These are phyloP conservation scores for Tinea semifulvella DNA, from an alignment of 2,888 invertebrate genomes.

Conservation along the genomic window DNA sequence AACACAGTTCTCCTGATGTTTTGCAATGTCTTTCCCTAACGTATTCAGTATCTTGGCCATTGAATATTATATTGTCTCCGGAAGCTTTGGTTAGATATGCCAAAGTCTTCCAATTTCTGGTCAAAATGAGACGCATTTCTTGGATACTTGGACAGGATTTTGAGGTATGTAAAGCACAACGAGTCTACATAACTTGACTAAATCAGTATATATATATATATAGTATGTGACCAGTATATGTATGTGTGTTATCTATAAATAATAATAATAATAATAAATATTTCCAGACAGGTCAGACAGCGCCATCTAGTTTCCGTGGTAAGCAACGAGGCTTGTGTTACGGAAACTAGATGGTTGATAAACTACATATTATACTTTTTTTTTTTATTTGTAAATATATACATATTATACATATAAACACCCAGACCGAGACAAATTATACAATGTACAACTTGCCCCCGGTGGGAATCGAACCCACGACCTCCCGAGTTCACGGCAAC, in stretches of 20 bases:
- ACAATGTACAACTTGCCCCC: no score
- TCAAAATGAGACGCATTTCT: conserved; percentile 79
- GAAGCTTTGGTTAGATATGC: conserved; percentile 76
- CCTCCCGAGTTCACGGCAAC: no score
- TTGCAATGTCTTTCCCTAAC: conserved; percentile 74
- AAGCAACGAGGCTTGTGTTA: no score
- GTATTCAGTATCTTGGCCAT: conserved; percentile 79
- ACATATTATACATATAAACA: no score
- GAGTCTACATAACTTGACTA: neutral
- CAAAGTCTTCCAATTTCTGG: conserved; percentile 77
- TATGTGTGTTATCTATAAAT: conserved; percentile 6
- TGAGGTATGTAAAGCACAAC: conserved; percentile 40
- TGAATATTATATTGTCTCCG: conserved; percentile 78
- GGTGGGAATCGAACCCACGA: no score
- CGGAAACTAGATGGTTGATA: no score
- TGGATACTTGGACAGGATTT: conserved; percentile 79
- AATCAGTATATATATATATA: neutral
- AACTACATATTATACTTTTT: no score
- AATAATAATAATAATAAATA: neutral
- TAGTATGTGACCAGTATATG: neutral
- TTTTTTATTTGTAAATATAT: no score
- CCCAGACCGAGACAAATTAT: no score
- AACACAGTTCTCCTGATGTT: conserved; percentile 72
- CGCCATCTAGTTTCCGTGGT: no score
- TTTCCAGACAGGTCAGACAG: no score